Evolutionary conservation across 2,888 invertebrate genomes (phyloP), one percentile per base, ranked within the genome.

Genomic region (Phaedon cochleariae): DNA sequence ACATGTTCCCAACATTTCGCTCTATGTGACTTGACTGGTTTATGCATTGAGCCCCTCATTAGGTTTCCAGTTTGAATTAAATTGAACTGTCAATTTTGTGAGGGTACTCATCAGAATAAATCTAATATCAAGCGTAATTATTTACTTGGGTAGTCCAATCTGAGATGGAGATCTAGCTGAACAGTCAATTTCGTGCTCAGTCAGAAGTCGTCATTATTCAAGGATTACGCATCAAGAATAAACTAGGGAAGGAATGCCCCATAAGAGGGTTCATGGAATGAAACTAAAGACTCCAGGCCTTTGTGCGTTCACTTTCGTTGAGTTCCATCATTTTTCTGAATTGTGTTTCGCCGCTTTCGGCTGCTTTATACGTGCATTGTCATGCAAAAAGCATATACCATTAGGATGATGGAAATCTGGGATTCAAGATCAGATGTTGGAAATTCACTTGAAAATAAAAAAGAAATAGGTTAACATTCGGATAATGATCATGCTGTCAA

Each of bases 131-230:
- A n/a, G n/a, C n/a, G n/a, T n/a, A n/a, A n/a, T n/a, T n/a, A n/a
- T n/a, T n/a, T n/a, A n/a, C n/a, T n/a, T n/a, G n/a, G n/a, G n/a
- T n/a, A n/a, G n/a, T n/a, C n/a, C n/a, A n/a, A n/a, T n/a, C n/a
- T n/a, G n/a, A n/a, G n/a, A n/a, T n/a, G n/a, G n/a, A n/a, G n/a
- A n/a, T n/a, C n/a, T n/a, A n/a, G n/a, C n/a, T n/a, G n/a, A 61
- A 48, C 46, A 61, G 61, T 61, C 61, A 54, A 46, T 53, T 48
- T 54, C 34, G 15, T 46, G 46, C 46, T 46, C 48, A 45, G 54
- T 41, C 6, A 53, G 61, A 21, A 61, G 54, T 48, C 48, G 48
- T 61, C 61, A 61, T 61, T 61, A 61, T 61, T 53, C 48, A 53
- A 29, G 46, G 61, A 61, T 61, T 54, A 61, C 54, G 61, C 46